These are phyloP conservation scores for Bergia sp. DNA, from an alignment of 92 coral and sea anemone species.

Conservation along the genomic window DNA sequence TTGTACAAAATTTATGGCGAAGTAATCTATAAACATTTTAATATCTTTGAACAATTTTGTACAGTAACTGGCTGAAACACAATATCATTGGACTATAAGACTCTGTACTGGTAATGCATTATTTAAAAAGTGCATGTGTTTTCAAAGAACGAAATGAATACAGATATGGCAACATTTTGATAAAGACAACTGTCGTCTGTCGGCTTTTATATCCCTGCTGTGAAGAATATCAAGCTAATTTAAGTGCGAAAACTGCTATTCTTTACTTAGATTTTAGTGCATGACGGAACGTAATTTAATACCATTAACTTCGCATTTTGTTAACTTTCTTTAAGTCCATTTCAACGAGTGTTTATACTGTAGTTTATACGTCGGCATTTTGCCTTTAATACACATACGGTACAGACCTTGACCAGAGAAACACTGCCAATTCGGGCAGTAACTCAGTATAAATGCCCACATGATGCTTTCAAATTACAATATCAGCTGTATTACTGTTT, in stretches of 20 bases:
- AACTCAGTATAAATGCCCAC: not conserved
- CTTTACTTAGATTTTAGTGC: not conserved
- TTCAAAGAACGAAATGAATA: not conserved
- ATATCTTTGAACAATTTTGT: too few species aligned
- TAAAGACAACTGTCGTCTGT: not conserved
- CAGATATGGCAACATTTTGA: not conserved
- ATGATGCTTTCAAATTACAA: not conserved
- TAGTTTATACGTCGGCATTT: not conserved
- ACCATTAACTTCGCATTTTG: not conserved
- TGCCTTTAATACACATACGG: not conserved
- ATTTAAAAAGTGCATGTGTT: not conserved
- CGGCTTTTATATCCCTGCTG: constrained; percentile 17
- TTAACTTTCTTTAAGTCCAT: not conserved
- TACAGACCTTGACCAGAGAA: not conserved
- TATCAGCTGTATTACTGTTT: not conserved
- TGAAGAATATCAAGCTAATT: not conserved
- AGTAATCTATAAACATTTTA: not conserved
- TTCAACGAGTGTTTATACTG: not conserved
- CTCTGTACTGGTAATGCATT: not conserved
- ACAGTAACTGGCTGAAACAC: too few species aligned
- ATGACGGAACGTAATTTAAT: not conserved
- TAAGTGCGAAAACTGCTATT: not conserved
- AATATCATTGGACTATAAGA: too few species aligned
- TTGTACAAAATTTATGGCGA: not conserved
- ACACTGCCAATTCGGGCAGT: not conserved